Percentiles rank a stretch among this genome's conserved stretches.
phyloP scores from a whole-genome alignment of 2,888 invertebrate species.

The Rhogogaster chlorosoma region DNA sequence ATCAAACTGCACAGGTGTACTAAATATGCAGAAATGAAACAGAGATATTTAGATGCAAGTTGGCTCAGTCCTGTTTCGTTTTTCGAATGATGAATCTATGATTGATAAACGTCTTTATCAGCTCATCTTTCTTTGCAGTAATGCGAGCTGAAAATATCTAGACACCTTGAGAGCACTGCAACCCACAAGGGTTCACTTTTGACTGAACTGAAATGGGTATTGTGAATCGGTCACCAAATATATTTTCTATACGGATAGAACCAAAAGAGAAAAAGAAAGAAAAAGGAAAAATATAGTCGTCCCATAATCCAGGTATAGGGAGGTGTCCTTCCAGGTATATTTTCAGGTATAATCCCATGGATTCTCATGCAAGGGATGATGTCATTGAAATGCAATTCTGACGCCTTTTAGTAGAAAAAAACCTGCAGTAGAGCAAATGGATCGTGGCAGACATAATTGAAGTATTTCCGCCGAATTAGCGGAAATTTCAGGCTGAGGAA shows the following conservation, averaged over 20 bases:
- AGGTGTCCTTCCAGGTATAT: not conserved
- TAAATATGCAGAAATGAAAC: not conserved
- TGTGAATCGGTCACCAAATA: not conserved
- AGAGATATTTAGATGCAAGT: not conserved
- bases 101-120: not conserved
- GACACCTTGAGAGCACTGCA: no score
- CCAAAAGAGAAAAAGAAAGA: not conserved
- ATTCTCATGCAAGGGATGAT: not conserved
- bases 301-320: no score
- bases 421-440: not conserved
- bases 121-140: not conserved
- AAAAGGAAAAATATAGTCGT: not conserved
- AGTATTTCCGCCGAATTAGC: not conserved
- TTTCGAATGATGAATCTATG: not conserved
- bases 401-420: not conserved
- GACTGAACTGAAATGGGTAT: not conserved
- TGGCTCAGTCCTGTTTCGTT: not conserved
- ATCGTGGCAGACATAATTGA: conserved; percentile 37
- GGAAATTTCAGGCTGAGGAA: not conserved
- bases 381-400: not conserved
- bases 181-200: not conserved
- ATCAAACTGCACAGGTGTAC: not conserved
- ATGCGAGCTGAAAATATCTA: not conserved
- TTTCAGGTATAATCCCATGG: not conserved
- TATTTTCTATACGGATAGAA: no score